Evolutionary conservation across 2,888 invertebrate genomes (phyloP).

Genomic region (Eustalomyia histrio): DNA sequence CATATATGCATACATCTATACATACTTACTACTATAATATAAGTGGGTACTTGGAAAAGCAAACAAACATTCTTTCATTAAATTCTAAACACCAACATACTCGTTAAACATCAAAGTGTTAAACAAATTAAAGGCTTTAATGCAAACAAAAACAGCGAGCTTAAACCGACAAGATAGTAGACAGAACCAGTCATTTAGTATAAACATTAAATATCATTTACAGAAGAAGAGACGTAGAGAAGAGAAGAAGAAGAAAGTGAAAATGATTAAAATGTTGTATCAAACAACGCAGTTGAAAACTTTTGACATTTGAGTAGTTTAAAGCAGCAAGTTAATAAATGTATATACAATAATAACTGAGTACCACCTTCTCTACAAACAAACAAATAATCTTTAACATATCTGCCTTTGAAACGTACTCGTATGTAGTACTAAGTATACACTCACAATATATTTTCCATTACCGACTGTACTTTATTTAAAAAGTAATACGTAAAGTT

Average conservation of each 20-base stretch:
- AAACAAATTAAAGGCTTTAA: constrained; percentile 49
- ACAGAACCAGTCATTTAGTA: neutral
- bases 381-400: constrained; percentile 14
- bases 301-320: constrained; percentile 27
- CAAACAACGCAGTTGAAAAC: constrained; percentile 5
- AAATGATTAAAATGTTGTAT: neutral
- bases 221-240: neutral
- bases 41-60: neutral
- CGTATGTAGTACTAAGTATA: no score
- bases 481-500: no score
- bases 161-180: neutral
- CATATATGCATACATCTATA: neutral
- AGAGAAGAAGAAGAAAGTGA: neutral
- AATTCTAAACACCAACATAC: neutral
- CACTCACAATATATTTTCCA: no score
- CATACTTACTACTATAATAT: no score
- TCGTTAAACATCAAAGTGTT: constrained; percentile 61
- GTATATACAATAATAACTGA: constrained; percentile 42
- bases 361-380: constrained; percentile 12
- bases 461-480: no score
- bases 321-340: constrained; percentile 33
- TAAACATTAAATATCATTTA: constrained; percentile 5
- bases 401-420: neutral
- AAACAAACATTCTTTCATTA: neutral
- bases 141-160: constrained; percentile 13